Evolutionary conservation across 2,797 vertebrate species (phyloP), one percentile per base, ranked within the genome.

Genomic region (Florisuga fusca): DNA sequence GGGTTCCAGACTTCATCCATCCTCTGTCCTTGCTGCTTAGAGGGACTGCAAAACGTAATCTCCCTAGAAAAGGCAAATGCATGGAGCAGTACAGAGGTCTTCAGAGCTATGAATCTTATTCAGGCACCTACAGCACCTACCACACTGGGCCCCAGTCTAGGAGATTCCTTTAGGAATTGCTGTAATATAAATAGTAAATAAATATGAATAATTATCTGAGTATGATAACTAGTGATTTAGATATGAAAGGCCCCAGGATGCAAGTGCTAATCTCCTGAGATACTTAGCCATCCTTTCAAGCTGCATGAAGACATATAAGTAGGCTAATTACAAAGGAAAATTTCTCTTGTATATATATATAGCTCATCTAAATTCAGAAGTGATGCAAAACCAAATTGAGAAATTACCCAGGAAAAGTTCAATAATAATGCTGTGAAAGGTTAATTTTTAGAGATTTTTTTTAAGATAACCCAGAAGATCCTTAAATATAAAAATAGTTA

Each of bases 291-390:
- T 79, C 91, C 87, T 96, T 97, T 95, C 93, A 95, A 96, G 91
- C 94, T 90, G 87, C 86, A 48, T 15, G 33, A 84, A 93, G 95
- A 93, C 38, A 87, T 64, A 73, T 63, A 96, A 96, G 90, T 93
- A 94, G 93, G 95, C 91, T 97, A 93, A 95, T 94, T 96, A 96
- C 90, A 94, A 94, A 94, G 85, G 88, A 94, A 94, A 87, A 94
- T 82, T 59, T 79, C 71, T 96, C 93, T 73, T 84, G 61, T 92
- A 89, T 82, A 94, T 58, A 90, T 91, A 92, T 72, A n/a, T n/a
- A n/a, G n/a, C 85, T 94, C 87, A 91, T 94, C 91, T 94, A 95
- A 89, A 96, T 94, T 96, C 90, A 93, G 85, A 91, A 93, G 46
- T 64, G 83, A 68, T 87, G 67, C 59, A 90, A 94, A 91, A 96